Conservation (phyloP, 2,888 invertebrate genomes). For the Mesorhabditis sp. region DNA sequence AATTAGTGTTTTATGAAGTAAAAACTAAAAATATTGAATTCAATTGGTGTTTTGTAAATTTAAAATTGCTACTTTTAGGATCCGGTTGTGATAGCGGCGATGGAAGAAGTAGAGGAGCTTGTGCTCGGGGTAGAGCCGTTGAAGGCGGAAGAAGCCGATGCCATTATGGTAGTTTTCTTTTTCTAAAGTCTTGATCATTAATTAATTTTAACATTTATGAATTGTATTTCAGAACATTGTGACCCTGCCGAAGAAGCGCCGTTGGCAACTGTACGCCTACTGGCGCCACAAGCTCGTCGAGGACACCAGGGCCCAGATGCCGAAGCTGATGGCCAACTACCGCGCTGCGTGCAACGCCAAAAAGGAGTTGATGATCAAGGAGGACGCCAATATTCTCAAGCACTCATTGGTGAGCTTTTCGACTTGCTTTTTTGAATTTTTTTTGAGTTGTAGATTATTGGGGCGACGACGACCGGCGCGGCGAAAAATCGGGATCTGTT, state of each 20-base stretch:
- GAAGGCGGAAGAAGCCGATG: conserved; percentile 23
- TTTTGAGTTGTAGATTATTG: conserved; percentile 60
- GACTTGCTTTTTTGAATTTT: too few species aligned
- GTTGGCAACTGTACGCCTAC: conserved; percentile 38
- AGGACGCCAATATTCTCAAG: conserved; percentile 19
- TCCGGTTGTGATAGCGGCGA: conserved; percentile 9
- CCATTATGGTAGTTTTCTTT: conserved; percentile 8
- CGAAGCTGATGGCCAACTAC: conserved; percentile 7
- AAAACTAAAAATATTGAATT: too few species aligned
- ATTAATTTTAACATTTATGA: background rate
- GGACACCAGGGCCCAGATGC: conserved; percentile 12
- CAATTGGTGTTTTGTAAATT: too few species aligned
- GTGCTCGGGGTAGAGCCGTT: conserved; percentile 22
- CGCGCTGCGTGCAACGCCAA: conserved; percentile 9
- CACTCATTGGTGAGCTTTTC: conserved; percentile 15
- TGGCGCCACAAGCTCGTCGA: background rate
- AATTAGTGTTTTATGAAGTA: background rate
- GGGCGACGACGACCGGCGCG: conserved; percentile 76
- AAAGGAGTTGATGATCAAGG: background rate
- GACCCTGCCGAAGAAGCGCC: conserved; percentile 24
- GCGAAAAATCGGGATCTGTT: conserved; percentile 70
- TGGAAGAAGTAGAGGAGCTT: conserved; percentile 16
- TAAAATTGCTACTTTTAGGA: background rate
- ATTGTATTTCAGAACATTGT: conserved; percentile 16
- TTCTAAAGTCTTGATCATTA: background rate